Evolutionary conservation across 2,888 invertebrate species (phyloP).

Genomic region (Synergus laeviventris): DNA sequence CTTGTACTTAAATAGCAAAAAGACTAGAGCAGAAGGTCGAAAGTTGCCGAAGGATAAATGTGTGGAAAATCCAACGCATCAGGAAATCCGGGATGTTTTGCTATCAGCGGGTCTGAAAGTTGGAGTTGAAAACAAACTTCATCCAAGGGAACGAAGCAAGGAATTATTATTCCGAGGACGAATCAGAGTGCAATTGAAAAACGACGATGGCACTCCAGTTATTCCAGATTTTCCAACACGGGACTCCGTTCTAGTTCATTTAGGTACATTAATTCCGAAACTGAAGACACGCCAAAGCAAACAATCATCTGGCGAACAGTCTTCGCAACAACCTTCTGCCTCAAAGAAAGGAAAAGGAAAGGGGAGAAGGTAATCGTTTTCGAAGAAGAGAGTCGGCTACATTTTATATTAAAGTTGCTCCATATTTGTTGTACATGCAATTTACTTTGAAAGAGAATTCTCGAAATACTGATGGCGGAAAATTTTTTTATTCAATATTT

Average conservation of each 20-base stretch:
- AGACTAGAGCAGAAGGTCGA: constrained; percentile 92
- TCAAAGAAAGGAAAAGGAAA: constrained; percentile 76
- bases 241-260: constrained; percentile 86
- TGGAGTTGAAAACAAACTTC: constrained; percentile 94
- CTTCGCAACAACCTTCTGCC: constrained; percentile 67
- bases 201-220: constrained; percentile 89
- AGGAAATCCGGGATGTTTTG: constrained; percentile 96
- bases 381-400: neutral
- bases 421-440: neutral
- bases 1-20: constrained; percentile 95
- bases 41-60: constrained; percentile 89
- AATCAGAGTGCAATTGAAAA: constrained; percentile 93
- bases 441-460: neutral
- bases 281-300: constrained; percentile 87
- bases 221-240: constrained; percentile 85
- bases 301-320: constrained; percentile 72
- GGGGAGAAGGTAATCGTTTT: constrained; percentile 72
- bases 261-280: constrained; percentile 93
- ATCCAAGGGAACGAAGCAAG: constrained; percentile 93
- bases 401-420: neutral
- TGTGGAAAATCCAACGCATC: constrained; percentile 96
- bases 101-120: constrained; percentile 89
- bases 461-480: neutral
- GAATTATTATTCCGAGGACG: constrained; percentile 91
- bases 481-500: neutral